Percentiles rank a stretch among this genome's conserved stretches.
phyloP scores from a whole-genome alignment of 2,888 invertebrate species.

The Anoplius nigerrimus region DNA sequence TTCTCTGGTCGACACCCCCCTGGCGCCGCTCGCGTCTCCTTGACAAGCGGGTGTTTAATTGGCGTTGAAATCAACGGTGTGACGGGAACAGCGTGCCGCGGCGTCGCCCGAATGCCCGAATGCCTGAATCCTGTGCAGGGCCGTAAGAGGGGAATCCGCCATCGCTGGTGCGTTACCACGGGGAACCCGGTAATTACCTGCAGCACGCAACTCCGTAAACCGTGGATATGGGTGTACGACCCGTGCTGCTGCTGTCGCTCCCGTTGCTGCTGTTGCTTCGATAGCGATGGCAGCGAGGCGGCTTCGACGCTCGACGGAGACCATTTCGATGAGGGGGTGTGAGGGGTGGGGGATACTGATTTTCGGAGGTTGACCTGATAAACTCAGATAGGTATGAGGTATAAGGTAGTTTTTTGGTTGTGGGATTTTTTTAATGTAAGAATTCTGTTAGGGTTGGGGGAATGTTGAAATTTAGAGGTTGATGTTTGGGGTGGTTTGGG shows the following conservation, averaged over 20 bases:
- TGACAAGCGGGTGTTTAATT: slow-evolving; percentile 76
- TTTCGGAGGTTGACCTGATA: too few relatives aligned
- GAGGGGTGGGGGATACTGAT: too few relatives aligned
- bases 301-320: neutral
- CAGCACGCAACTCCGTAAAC: slow-evolving; percentile 67
- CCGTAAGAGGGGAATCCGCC: slow-evolving; percentile 63
- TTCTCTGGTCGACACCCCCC: neutral
- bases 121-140: slow-evolving; percentile 65
- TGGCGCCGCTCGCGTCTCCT: slow-evolving; percentile 59
- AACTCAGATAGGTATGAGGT: too few relatives aligned
- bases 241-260: slow-evolving; percentile 15
- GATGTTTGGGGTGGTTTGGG: too few relatives aligned
- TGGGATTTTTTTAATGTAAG: too few relatives aligned
- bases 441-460: too few relatives aligned
- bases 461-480: too few relatives aligned
- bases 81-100: slow-evolving; percentile 73
- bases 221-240: slow-evolving; percentile 23
- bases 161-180: slow-evolving; percentile 68
- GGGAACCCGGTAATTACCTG: slow-evolving; percentile 72
- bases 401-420: too few relatives aligned
- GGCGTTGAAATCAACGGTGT: slow-evolving; percentile 75
- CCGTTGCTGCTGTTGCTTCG: slow-evolving; percentile 1
- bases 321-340: slow-evolving; percentile 1
- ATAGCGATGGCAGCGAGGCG: neutral
- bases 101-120: slow-evolving; percentile 71